Evolutionary conservation across 1,140 invertebrate genomes (phyloP), one percentile per base, ranked within the genome.

Genomic region (Papilio dardanus): DNA sequence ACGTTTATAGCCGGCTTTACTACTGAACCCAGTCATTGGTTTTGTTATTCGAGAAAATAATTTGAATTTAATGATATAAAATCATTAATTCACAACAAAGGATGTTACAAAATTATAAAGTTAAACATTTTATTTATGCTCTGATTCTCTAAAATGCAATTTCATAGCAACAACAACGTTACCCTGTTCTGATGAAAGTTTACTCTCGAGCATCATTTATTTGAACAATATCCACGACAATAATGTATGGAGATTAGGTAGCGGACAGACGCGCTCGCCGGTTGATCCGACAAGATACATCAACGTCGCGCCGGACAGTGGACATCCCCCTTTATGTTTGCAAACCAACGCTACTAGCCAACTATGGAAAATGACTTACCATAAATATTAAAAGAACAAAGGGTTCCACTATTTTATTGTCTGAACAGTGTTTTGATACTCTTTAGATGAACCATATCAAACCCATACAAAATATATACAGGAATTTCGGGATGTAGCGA

Each of bases 161-260:
- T 67, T 50, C 67, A 24, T 73, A 78, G 46, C 76, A 74, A 76
- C 74, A 62, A 71, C 37, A 21, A 69, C 62, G 7, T 28, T 67
- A 37, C 58, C 68, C 79, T 42, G 74, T 74, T 74, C 77, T 81
- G 82, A 81, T 82, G 84, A 84, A 89, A 90, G 85, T 88, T 87
- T 91, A 89, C 88, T 87, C 88, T 84, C 79, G 83, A 88, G 88
- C 86, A 91, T 83, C 91, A 92, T 92, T 92, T 92, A 87, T 92
- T 92, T 91, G 89, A 87, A 88, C 91, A 91, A 90, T 90, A 91
- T 87, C 88, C 91, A 86, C 81, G 83, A 86, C 81, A 87, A 86
- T 91, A 92, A 92, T 92, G 88, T 92, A 92, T 92, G 91, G 91
- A 92, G 91, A 92, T 92, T 92, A 92, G 91, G 90, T 83, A 82